A percentile compares a stretch with the other conserved stretches of the same genome.
Conservation (phyloP, 2,888 invertebrate species). For the Pachymerium ferrugineum region DNA sequence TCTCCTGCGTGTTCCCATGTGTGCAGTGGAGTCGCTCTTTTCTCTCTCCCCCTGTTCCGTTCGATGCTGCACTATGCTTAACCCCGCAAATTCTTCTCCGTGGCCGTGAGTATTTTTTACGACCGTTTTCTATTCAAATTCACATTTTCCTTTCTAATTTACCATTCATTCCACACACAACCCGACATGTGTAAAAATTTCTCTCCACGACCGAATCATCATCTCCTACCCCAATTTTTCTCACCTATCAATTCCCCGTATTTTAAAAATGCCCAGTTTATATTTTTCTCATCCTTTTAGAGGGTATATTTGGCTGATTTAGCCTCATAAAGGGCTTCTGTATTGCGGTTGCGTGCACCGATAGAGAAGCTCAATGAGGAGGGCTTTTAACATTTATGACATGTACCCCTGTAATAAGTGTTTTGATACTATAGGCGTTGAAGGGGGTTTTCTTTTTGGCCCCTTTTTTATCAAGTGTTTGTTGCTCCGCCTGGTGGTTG, state of each 20-base stretch:
- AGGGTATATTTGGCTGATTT: too few species aligned
- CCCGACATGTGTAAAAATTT: too few species aligned
- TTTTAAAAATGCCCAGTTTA: too few species aligned
- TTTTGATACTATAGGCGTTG: background rate
- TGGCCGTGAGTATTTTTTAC: conserved; percentile 1
- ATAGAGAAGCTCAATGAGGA: background rate
- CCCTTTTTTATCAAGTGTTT: background rate
- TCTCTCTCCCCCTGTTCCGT: background rate
- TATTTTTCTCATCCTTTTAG: too few species aligned
- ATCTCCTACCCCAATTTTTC: too few species aligned
- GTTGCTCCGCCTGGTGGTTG: background rate
- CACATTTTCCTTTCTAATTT: background rate
- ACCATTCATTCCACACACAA: background rate
- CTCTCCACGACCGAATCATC: too few species aligned
- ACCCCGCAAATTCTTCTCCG: conserved; percentile 11
- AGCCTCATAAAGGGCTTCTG: background rate
- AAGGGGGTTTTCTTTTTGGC: background rate
- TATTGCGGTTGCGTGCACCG: background rate
- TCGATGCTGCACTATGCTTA: conserved; percentile 16
- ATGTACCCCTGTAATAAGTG: background rate
- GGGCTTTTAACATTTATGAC: too few species aligned
- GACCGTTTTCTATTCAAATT: too few species aligned
- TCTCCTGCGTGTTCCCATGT: conserved; percentile 11
- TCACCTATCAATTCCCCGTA: too few species aligned
- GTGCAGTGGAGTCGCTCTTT: conserved; percentile 11